Percentiles rank a stretch among this genome's conserved stretches.
phyloP scores from a whole-genome alignment of 1,140 invertebrate genomes.

The Drosophila tani region DNA sequence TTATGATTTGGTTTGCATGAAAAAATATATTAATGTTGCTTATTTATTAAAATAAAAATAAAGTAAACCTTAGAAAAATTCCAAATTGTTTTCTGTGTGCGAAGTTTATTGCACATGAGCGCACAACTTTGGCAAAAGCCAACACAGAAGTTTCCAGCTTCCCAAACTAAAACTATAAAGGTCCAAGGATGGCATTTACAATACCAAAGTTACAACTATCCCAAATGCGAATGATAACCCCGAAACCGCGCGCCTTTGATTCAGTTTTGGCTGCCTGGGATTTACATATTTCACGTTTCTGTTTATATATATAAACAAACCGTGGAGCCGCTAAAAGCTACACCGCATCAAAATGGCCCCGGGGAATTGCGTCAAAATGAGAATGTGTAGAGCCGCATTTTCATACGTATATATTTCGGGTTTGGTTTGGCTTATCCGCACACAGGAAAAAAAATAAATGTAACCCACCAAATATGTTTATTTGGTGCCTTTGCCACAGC shows the following conservation, averaged over 20 bases:
- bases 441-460: constrained; percentile 22
- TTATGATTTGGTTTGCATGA: too few relatives aligned
- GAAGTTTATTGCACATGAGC: constrained; percentile 33
- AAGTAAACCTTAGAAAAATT: neutral
- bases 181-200: constrained; percentile 14
- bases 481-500: neutral
- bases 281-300: constrained; percentile 68
- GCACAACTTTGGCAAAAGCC: constrained; percentile 30
- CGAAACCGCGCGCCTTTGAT: neutral
- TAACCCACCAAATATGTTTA: constrained; percentile 11
- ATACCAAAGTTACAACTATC: constrained; percentile 10
- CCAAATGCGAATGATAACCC: constrained; percentile 17
- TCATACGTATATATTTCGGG: constrained; percentile 36
- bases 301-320: constrained; percentile 38
- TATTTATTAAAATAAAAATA: neutral
- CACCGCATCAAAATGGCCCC: constrained; percentile 66
- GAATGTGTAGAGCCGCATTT: constrained; percentile 46
- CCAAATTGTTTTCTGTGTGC: neutral
- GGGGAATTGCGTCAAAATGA: constrained; percentile 66
- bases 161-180: constrained; percentile 27
- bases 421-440: constrained; percentile 19
- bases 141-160: constrained; percentile 4
- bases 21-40: too few relatives aligned
- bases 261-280: constrained; percentile 28
- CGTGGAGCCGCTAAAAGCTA: constrained; percentile 69